These are phyloP conservation scores for Melanotaenia nigrans DNA, from an alignment of 2,797 vertebrate genomes.

Conservation along the genomic window DNA sequence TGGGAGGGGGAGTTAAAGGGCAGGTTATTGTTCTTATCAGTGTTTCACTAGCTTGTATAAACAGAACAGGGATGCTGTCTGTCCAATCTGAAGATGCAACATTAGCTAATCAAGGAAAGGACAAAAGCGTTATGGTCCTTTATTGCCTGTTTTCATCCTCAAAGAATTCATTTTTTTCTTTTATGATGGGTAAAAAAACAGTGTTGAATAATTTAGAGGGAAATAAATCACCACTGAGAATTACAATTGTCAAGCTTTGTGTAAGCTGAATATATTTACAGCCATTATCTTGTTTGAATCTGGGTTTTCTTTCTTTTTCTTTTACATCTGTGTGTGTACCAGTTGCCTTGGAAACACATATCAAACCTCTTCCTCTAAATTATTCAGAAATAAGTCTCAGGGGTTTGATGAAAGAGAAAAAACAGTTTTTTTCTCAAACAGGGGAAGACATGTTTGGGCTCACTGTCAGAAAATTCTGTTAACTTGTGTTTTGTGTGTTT, in stretches of 20 bases:
- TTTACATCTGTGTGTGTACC: conserved; percentile 36
- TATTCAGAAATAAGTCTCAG: conserved; percentile 76
- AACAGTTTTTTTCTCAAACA: conserved; percentile 42
- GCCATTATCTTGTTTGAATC: conserved; percentile 64
- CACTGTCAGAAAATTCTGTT: conserved; percentile 30
- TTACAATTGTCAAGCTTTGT: conserved; percentile 31
- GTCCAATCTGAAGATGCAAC: background rate
- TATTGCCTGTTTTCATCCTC: conserved; percentile 5
- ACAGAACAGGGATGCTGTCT: no score
- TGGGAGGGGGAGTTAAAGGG: no score
- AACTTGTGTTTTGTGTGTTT: conserved; percentile 47
- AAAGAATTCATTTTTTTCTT: conserved; percentile 11
- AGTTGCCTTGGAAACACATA: conserved; percentile 77
- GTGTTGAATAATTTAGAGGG: conserved; percentile 52
- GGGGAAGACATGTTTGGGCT: conserved; percentile 17
- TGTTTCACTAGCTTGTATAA: no score
- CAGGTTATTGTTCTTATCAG: no score
- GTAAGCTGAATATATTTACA: conserved; percentile 63
- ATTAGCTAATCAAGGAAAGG: conserved; percentile 8
- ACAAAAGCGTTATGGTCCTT: conserved; percentile 3
- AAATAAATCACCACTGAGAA: conserved; percentile 36
- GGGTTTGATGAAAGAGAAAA: conserved; percentile 47
- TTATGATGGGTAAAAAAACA: conserved; percentile 29
- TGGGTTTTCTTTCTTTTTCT: conserved; percentile 57
- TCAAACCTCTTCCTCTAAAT: conserved; percentile 69